A percentile compares a stretch with the other conserved stretches of the same genome.
These are phyloP conservation scores for Schlechtendalia chinensis DNA, from an alignment of 1,140 invertebrate genomes.

Conservation along the genomic window DNA sequence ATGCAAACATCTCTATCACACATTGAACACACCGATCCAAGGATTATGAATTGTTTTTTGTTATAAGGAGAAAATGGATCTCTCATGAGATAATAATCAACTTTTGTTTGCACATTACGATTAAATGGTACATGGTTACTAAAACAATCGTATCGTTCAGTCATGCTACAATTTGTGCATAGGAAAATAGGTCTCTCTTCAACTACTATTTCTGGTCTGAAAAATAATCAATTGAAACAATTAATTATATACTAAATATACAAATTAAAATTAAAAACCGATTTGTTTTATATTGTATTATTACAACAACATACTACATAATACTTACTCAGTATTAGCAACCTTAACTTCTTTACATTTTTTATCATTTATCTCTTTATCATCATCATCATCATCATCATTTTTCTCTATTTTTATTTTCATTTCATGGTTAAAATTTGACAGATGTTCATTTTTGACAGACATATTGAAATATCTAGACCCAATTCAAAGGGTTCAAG, in stretches of 20 bases:
- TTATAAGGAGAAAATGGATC: constrained; percentile 47
- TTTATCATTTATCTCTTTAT: background rate
- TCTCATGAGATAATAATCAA: constrained; percentile 39
- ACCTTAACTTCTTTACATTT: background rate
- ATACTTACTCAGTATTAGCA: constrained; percentile 5
- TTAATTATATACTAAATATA: background rate
- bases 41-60: constrained; percentile 44
- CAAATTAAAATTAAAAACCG: too few species aligned
- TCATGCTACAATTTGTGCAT: constrained; percentile 36
- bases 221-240: background rate
- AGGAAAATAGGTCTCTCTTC: constrained; percentile 37
- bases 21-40: constrained; percentile 41
- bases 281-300: background rate
- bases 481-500: background rate
- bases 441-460: background rate
- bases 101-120: constrained; percentile 34
- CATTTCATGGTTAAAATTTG: background rate
- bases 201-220: background rate
- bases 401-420: background rate
- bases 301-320: background rate
- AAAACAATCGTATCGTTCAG: constrained; percentile 47
- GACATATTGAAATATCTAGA: too few species aligned
- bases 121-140: constrained; percentile 21
- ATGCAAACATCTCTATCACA: constrained; percentile 47
- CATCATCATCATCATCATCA: background rate